A percentile compares a stretch with the other conserved stretches of the same genome.
Evolutionary conservation across 2,113 vertebrate genomes (phyloP).

Genomic region (Corythoichthys intestinalis): DNA sequence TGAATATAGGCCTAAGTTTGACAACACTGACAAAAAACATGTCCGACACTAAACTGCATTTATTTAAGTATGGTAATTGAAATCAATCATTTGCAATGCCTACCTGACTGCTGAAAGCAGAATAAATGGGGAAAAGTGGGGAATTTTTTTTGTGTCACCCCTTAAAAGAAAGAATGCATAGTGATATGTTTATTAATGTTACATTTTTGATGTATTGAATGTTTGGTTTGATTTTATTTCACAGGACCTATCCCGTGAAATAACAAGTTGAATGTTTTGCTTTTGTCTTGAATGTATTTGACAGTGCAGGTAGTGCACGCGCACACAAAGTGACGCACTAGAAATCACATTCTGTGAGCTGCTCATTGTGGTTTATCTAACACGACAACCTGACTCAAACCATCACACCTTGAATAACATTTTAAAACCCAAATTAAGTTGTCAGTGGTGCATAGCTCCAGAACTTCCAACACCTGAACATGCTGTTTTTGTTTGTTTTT

Average conservation of each 20-base stretch:
- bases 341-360: constrained; percentile 26
- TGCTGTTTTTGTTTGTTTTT: no score
- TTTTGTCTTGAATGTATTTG: constrained; percentile 7
- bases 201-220: constrained; percentile 4
- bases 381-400: constrained; percentile 47
- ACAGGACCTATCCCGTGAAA: background rate
- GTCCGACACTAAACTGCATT: constrained; percentile 13
- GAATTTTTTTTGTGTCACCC: background rate
- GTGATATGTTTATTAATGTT: background rate
- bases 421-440: constrained; percentile 15
- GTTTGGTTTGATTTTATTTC: constrained; percentile 5
- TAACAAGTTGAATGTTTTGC: background rate
- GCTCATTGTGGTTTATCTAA: constrained; percentile 36
- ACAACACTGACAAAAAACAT: constrained; percentile 14
- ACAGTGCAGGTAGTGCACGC: constrained; percentile 5
- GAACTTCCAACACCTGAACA: background rate
- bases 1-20: constrained; percentile 29
- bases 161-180: no score
- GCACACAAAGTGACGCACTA: constrained; percentile 17
- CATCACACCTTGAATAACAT: constrained; percentile 28
- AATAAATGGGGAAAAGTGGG: background rate
- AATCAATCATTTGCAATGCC: no score
- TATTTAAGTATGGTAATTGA: no score
- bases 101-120: no score
- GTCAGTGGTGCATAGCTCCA: background rate